phyloP scores from a whole-genome alignment of 2,888 invertebrate genomes.

The Oithona nana region DNA sequence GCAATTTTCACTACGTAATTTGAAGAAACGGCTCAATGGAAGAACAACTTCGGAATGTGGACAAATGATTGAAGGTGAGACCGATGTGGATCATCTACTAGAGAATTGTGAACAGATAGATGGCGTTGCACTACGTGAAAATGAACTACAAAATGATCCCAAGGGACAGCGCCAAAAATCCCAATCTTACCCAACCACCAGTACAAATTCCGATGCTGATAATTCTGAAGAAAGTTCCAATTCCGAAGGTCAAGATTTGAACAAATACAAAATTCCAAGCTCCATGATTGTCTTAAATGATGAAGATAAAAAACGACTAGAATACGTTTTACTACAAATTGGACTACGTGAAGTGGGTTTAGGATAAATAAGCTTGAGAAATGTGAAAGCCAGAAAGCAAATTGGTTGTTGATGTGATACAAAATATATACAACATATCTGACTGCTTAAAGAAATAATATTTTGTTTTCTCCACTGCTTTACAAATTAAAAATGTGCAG shows the following conservation, averaged over 20 bases:
- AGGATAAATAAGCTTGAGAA: not conserved
- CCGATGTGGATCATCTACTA: not conserved
- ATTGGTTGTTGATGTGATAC: no score
- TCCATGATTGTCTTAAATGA: constrained; percentile 7
- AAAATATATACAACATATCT: no score
- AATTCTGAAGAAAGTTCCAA: not conserved
- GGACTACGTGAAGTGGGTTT: constrained; percentile 6
- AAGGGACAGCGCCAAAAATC: no score
- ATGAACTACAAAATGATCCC: no score
- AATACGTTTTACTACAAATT: constrained; percentile 8
- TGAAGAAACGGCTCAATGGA: not conserved
- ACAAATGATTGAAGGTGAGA: not conserved
- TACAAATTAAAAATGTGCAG: no score
- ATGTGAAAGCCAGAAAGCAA: no score
- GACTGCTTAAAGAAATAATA: no score
- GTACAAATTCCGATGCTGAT: not conserved
- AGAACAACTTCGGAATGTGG: not conserved
- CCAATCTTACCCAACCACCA: no score
- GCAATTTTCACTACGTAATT: not conserved
- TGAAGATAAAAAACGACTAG: constrained; percentile 6
- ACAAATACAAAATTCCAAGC: constrained; percentile 4
- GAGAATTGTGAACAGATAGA: not conserved
- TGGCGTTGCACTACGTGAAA: no score
- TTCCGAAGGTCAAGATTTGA: no score
- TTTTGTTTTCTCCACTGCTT: no score